Base-by-base conservation (phyloP, 2,888 invertebrate genomes). In the Idaea straminata region DNA sequence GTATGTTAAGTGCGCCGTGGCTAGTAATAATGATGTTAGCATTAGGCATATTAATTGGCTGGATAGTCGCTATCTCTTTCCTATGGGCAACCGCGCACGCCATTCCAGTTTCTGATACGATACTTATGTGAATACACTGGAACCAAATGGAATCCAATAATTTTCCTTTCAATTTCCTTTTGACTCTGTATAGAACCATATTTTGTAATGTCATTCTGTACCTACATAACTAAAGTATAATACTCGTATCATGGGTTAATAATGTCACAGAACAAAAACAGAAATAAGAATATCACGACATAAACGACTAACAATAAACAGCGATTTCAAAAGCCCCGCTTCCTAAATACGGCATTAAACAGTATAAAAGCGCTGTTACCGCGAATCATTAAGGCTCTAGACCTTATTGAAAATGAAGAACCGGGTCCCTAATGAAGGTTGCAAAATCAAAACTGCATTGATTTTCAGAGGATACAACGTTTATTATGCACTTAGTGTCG, bases 21-120 rank as follows among this genome's bases (percentile, higher is more conserved):
- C 89, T 85, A 85, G 91, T 92, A 92, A 92, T 92, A 92, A 92
- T 92, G 92, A 92, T 92, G 92, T 92, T 92, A 91, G 92, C 92
- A 92, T 92, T 92, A 92, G 91, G 89, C 89, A 91, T 92, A 92
- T 92, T 92, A 92, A 92, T 92, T 91, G 91, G 84, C 81, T 82
- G 85, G 87, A 89, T 89, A 86, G 85, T 84, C 84, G 87, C 87
- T 89, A 91, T 91, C 91, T 88, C 83, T 84, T 74, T 78, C 73
- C 77, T 77, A 75, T 80, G 78, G 81, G 83, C 80, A 80, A 81
- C 85, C 81, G 83, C 80, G 83, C 83, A 83, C 82, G 85, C 86
- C 76, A 81, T 81, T 79, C 75, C 73, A 75, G 73, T 72, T 80
- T 75, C 74, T 72, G 75, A 76, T 77, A 77, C 74, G 72, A 72